These are phyloP conservation scores for Parazoanthus swiftii DNA, from an alignment of 92 coral and sea anemone genomes.

Conservation along the genomic window DNA sequence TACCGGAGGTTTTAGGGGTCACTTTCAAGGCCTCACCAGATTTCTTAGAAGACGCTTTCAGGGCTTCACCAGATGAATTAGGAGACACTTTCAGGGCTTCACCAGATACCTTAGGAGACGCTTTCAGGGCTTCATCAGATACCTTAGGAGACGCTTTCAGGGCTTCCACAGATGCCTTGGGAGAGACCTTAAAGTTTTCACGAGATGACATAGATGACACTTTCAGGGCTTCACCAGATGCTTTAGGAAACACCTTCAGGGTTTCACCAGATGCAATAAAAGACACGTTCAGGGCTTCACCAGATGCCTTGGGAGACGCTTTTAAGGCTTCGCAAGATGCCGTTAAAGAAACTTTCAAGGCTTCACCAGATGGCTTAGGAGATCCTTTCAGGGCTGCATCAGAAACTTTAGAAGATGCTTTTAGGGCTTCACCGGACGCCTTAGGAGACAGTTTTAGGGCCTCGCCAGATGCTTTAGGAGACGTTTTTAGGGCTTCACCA, in stretches of 20 bases:
- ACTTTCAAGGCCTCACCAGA: constrained; percentile 35
- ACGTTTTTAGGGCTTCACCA: constrained; percentile 28
- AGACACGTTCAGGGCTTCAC: background rate
- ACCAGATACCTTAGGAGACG: background rate
- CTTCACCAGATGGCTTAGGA: constrained; percentile 24
- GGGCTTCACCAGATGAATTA: constrained; percentile 8
- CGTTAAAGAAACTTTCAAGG: background rate
- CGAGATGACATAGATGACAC: background rate
- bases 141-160: constrained; percentile 24
- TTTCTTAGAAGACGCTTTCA: constrained; percentile 22
- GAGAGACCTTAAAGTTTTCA: background rate
- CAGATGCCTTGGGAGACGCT: background rate
- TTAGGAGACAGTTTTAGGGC: background rate
- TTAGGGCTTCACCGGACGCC: background rate
- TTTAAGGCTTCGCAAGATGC: background rate
- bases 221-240: background rate
- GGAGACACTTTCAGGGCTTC: constrained; percentile 4
- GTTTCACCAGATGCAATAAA: too few species aligned
- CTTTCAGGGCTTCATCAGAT: constrained; percentile 23
- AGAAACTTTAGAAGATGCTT: background rate
- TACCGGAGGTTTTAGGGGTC: constrained; percentile 33
- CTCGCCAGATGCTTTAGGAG: constrained; percentile 32
- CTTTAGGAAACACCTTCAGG: background rate
- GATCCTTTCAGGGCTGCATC: background rate
- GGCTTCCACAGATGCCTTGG: constrained; percentile 33